These are phyloP conservation scores for Zaprionus vittiger DNA, from an alignment of 1,140 invertebrate genomes.

Conservation along the genomic window DNA sequence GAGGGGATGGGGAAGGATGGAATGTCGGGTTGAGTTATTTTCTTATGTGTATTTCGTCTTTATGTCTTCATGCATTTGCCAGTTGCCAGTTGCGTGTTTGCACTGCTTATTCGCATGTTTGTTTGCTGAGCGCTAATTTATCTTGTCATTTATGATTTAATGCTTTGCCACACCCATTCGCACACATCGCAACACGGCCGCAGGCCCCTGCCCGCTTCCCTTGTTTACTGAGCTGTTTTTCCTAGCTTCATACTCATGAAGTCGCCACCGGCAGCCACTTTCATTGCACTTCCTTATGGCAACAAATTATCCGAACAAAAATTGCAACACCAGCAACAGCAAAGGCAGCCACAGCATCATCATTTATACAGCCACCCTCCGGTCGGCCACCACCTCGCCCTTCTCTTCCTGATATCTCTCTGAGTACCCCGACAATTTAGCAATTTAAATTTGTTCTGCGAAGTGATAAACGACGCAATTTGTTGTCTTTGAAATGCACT, in stretches of 20 bases:
- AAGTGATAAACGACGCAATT: slow-evolving; percentile 63
- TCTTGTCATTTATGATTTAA: slow-evolving; percentile 75
- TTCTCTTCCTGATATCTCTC: not conserved
- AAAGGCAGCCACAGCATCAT: slow-evolving; percentile 27
- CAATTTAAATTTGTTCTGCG: slow-evolving; percentile 57
- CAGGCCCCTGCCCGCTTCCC: not conserved
- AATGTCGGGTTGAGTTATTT: slow-evolving; percentile 5
- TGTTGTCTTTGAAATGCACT: slow-evolving; percentile 45
- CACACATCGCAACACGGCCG: not conserved
- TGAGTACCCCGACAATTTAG: slow-evolving; percentile 32
- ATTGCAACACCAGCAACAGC: slow-evolving; percentile 31
- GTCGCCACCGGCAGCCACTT: slow-evolving; percentile 33
- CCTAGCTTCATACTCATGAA: slow-evolving; percentile 40
- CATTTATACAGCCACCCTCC: slow-evolving; percentile 23
- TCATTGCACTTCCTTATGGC: slow-evolving; percentile 43
- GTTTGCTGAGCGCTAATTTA: slow-evolving; percentile 56
- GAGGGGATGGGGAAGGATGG: not conserved
- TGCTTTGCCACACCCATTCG: slow-evolving; percentile 40
- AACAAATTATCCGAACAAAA: slow-evolving; percentile 44
- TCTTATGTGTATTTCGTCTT: not conserved
- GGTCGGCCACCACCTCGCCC: not conserved
- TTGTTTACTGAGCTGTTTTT: slow-evolving; percentile 7
- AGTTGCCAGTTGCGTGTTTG: slow-evolving; percentile 20
- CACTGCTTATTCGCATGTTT: slow-evolving; percentile 18
- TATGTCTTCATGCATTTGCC: slow-evolving; percentile 33